Evolutionary conservation across 2,113 vertebrate species (phyloP).

Genomic region (Saccopteryx bilineata): DNA sequence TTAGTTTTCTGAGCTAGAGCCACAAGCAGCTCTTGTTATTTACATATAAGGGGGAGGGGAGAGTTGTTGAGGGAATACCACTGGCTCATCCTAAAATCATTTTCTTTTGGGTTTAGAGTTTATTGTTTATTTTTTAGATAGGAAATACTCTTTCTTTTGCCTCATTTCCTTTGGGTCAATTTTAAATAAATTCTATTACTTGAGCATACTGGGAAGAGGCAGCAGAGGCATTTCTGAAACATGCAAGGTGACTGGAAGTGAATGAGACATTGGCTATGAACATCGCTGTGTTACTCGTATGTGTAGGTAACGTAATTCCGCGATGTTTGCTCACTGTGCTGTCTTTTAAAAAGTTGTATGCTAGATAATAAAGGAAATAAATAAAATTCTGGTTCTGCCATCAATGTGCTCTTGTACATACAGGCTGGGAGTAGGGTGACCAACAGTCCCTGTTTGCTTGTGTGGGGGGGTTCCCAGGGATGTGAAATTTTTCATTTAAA

Average conservation of each 20-base stretch:
- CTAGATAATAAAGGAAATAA: neutral
- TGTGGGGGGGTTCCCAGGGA: neutral
- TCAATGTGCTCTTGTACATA: neutral
- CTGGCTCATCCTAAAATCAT: neutral
- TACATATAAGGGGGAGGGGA: neutral
- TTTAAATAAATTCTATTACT: neutral
- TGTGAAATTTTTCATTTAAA: neutral
- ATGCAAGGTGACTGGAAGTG: neutral
- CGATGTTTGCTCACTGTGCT: slow-evolving; percentile 20
- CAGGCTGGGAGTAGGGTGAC: neutral
- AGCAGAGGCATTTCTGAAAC: neutral
- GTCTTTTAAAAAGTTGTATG: neutral
- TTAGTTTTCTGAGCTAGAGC: neutral
- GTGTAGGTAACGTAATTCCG: neutral
- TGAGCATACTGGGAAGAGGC: neutral
- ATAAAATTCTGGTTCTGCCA: neutral
- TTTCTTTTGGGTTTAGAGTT: neutral
- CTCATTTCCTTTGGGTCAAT: neutral
- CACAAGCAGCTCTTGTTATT: neutral
- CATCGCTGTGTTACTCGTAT: neutral
- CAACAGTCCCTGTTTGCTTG: neutral
- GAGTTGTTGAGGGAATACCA: neutral
- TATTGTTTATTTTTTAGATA: slow-evolving; percentile 51
- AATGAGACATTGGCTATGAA: neutral
- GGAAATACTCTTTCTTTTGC: neutral